These are phyloP conservation scores for Cherax quadricarinatus DNA, from an alignment of 1,140 invertebrate species.

Conservation along the genomic window DNA sequence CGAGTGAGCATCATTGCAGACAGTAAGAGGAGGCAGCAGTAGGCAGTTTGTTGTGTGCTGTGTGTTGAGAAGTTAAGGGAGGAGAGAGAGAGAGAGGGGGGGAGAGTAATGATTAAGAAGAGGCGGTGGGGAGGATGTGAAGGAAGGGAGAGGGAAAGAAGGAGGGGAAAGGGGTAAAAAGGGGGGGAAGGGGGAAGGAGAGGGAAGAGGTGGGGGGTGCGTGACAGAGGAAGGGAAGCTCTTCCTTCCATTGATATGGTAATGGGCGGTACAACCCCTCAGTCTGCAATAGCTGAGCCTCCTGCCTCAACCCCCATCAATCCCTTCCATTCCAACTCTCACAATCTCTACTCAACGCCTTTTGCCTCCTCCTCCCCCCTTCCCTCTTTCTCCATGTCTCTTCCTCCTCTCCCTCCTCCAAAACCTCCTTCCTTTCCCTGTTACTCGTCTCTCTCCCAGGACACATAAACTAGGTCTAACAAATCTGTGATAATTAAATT, in stretches of 20 bases:
- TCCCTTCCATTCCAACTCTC: neutral
- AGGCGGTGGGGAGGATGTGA: neutral
- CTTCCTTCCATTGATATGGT: slow-evolving; percentile 48
- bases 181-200: neutral
- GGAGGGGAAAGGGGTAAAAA: neutral
- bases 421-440: neutral
- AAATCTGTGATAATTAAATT: too few species aligned
- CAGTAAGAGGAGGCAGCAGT: neutral
- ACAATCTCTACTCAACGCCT: neutral
- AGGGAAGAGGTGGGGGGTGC: neutral
- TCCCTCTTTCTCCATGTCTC: neutral
- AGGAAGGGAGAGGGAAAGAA: too few species aligned
- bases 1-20: neutral
- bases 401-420: neutral
- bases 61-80: neutral
- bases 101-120: neutral
- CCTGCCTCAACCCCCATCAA: neutral
- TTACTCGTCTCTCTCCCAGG: neutral
- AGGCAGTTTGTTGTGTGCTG: neutral
- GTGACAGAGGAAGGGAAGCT: slow-evolving; percentile 27
- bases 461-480: too few species aligned
- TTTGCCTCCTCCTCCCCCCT: neutral
- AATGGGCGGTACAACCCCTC: slow-evolving; percentile 6
- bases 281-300: slow-evolving; percentile 38
- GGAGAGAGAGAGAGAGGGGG: neutral